These are phyloP conservation scores for Sebastes iracundus DNA, from an alignment of 2,797 vertebrate genomes.

Conservation along the genomic window DNA sequence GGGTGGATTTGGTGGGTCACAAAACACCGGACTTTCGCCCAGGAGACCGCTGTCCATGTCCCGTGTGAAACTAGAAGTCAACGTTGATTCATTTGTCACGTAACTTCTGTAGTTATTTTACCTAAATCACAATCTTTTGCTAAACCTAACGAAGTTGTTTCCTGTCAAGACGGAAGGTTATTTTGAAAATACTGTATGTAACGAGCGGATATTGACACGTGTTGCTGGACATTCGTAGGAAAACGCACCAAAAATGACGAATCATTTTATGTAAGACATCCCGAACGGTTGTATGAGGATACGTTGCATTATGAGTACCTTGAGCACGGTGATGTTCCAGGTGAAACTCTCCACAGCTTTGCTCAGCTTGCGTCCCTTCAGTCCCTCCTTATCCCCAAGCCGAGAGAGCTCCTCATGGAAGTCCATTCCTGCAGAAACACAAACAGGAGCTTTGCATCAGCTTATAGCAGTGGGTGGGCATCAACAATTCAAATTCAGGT, in stretches of 20 bases:
- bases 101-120: no score
- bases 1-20: no score
- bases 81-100: no score
- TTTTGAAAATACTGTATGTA: no score
- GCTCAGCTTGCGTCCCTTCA: conserved; percentile 85
- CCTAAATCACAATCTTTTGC: no score
- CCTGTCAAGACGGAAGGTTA: not conserved
- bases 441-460: not conserved
- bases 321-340: conserved; percentile 86
- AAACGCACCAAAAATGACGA: no score
- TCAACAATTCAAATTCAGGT: not conserved
- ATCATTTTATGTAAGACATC: no score
- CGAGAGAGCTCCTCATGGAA: conserved; percentile 94
- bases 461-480: not conserved
- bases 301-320: conserved; percentile 39
- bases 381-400: conserved; percentile 92
- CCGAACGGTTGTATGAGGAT: not conserved
- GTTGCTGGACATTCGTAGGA: no score
- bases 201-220: no score
- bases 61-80: no score
- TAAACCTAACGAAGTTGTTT: not conserved
- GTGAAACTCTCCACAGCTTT: conserved; percentile 85
- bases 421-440: conserved; percentile 87
- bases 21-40: no score
- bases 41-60: no score